These are phyloP conservation scores for Stomorhina lunata DNA, from an alignment of 2,888 invertebrate species.

Conservation along the genomic window DNA sequence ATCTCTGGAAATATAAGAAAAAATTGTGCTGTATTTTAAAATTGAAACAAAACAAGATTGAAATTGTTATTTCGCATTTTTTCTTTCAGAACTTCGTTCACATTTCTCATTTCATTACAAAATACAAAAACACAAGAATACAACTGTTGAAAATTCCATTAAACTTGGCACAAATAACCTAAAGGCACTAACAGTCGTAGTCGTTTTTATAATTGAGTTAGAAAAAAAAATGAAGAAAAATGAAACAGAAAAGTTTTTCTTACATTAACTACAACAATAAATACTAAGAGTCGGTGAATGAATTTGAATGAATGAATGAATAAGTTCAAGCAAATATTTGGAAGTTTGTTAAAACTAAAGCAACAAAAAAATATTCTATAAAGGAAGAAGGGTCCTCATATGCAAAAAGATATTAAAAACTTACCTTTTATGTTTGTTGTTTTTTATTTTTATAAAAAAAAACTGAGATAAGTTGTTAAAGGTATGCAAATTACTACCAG, in stretches of 20 bases:
- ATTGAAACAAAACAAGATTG: constrained; percentile 62
- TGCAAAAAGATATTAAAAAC: background rate
- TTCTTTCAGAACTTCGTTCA: background rate
- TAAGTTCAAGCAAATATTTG: background rate
- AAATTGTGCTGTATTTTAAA: constrained; percentile 21
- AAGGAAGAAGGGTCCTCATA: background rate
- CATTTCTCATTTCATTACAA: constrained; percentile 46
- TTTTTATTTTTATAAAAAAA: background rate
- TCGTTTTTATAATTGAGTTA: constrained; percentile 73
- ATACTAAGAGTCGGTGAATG: background rate
- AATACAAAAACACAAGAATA: too few species aligned
- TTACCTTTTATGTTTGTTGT: background rate
- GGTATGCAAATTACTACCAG: constrained; percentile 42
- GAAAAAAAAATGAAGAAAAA: too few species aligned
- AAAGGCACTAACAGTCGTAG: constrained; percentile 76
- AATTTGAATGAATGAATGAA: too few species aligned
- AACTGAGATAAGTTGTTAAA: constrained; percentile 14
- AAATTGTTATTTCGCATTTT: constrained; percentile 51
- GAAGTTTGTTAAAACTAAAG: background rate
- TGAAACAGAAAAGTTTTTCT: constrained; percentile 67
- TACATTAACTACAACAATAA: constrained; percentile 60
- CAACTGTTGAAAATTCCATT: constrained; percentile 78
- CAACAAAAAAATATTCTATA: background rate
- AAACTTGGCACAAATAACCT: constrained; percentile 78
- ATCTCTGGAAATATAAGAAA: background rate